Base-by-base conservation (phyloP, 2,113 vertebrate genomes). In the Chaetops frenatus region DNA sequence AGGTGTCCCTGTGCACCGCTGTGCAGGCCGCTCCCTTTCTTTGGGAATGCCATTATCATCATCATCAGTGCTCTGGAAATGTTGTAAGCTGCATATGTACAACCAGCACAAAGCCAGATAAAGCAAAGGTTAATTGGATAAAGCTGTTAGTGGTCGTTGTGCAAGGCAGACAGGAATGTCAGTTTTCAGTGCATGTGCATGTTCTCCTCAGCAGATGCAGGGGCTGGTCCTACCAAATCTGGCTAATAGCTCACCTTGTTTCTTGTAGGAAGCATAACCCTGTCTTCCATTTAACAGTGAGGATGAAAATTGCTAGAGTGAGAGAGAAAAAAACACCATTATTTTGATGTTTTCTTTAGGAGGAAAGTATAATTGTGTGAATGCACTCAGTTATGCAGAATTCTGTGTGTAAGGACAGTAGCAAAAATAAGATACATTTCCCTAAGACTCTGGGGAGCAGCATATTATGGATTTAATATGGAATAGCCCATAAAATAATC, bases 1-100 rank as follows among this genome's bases (percentile, higher is more conserved):
- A 3, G 28, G 25, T 23, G 40, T 6, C 15, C 17, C 5, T 1
- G 11, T 5, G 35, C n/a, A 12, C 4, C 1, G 1, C 45, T 5
- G 0, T 1, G 9, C 13, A 8, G 53, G 19, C 9, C 3, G 1
- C 1, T 2, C 28, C 24, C 25, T 33, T 3, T 25, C 28, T 28
- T 8, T 5, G 0, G 16, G 42, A 40, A 31, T 24, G 35, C 23
- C 22, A 4, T n/a, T n/a, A n/a, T 61, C 25, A 14, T 31, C 36
- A 2, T 15, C 36, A 2, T n/a, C 70, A 33, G 1, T 4, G 2
- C 45, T 33, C 64, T 29, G 42, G 60, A 29, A 86, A 53, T 8
- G 11, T 6, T 6, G n/a, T 10, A 18, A 29, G 58, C 45, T 35
- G 51, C 23, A 4, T 14, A 5, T 21, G 7, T 23, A 11, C 42